phyloP scores from a whole-genome alignment of 2,113 vertebrate species.

The Chlorodrepanis virens region DNA sequence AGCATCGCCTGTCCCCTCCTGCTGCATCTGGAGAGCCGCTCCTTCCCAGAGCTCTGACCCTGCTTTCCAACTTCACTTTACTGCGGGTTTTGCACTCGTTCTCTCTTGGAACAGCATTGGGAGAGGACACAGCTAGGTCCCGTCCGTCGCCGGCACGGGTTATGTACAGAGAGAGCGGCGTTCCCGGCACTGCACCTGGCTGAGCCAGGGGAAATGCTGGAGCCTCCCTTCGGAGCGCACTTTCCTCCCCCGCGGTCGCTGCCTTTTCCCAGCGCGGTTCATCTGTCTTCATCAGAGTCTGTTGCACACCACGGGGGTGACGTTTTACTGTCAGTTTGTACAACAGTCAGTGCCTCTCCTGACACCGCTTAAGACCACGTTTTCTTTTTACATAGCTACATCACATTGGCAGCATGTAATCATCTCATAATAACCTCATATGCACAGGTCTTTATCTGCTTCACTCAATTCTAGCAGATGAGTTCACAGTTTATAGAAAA shows the following conservation, averaged over 20 bases:
- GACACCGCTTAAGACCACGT: background rate
- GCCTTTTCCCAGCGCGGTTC: background rate
- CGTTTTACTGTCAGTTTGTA: background rate
- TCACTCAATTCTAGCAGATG: background rate
- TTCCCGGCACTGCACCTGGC: fast-evolving
- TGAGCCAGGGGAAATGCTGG: background rate
- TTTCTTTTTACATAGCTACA: slow-evolving; percentile 8
- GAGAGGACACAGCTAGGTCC: background rate
- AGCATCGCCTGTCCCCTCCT: background rate
- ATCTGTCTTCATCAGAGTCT: background rate
- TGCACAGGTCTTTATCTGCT: background rate
- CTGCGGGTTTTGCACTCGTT: background rate
- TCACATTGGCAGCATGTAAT: background rate
- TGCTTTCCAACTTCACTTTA: background rate
- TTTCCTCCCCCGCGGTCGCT: background rate
- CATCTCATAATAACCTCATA: slow-evolving; percentile 6
- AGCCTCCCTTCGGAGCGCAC: background rate
- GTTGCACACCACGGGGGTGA: background rate
- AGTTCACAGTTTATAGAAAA: background rate
- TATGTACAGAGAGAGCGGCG: fast-evolving
- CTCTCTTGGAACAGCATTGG: background rate
- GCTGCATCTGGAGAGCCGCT: background rate
- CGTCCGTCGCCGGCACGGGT: fast-evolving
- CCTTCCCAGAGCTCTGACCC: background rate
- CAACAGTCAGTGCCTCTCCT: background rate